Conservation (phyloP, 2,797 vertebrate species). For the Aratinga solstitialis region DNA sequence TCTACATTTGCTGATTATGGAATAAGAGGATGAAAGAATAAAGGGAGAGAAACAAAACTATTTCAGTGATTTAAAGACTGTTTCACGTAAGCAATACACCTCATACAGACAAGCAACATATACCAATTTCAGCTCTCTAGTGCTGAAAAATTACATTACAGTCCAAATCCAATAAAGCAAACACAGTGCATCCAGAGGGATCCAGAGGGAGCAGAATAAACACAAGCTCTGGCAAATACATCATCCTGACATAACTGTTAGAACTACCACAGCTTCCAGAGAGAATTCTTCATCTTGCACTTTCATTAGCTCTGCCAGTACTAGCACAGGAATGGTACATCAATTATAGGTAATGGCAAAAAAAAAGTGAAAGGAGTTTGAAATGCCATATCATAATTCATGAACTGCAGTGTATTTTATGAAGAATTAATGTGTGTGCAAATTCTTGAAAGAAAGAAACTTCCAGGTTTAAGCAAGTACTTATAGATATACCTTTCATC, state of each 20-base stretch:
- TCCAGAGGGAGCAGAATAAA: conserved; percentile 7
- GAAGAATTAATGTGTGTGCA: neutral
- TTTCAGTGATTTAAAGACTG: neutral
- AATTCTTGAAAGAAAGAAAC: neutral
- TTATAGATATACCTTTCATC: neutral
- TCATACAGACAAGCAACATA: neutral
- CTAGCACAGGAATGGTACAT: neutral
- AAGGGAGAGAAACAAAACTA: neutral
- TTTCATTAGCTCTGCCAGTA: neutral
- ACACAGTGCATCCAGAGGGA: neutral
- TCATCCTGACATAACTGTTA: neutral
- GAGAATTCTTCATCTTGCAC: neutral
- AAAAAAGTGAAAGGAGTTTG: neutral
- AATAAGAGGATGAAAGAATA: neutral
- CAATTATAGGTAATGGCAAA: neutral
- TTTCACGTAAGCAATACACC: neutral
- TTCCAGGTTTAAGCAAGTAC: neutral
- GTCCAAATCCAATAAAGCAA: conserved; percentile 4
- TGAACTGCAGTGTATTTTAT: neutral
- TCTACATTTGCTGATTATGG: neutral
- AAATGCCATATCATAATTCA: neutral
- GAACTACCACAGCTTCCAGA: neutral
- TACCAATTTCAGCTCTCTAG: neutral
- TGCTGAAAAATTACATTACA: conserved; percentile 1
- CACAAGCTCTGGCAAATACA: conserved; percentile 6